Conservation (phyloP, 2,888 invertebrate species). For the Lordiphosa andalusiaca region DNA sequence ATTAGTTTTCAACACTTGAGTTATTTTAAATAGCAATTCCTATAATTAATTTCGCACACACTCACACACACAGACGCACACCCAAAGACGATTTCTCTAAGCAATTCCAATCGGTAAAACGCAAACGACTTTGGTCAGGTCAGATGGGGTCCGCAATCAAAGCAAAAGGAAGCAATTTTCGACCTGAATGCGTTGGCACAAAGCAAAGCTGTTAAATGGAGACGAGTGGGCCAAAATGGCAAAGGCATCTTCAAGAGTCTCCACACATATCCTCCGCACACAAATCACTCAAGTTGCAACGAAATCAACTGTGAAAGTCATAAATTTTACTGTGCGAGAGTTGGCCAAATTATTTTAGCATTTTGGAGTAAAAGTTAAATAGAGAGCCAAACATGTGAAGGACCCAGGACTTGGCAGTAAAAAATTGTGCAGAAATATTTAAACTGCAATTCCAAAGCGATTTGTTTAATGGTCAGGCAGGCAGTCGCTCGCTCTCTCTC, state of each 20-base stretch:
- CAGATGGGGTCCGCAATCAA: constrained; percentile 24
- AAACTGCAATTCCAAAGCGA: constrained; percentile 68
- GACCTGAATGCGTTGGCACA: constrained; percentile 52
- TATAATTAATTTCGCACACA: constrained; percentile 32
- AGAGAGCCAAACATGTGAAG: constrained; percentile 33
- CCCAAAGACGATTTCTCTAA: constrained; percentile 14
- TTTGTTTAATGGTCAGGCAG: constrained; percentile 57
- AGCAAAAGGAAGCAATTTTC: constrained; percentile 61
- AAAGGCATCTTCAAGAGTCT: constrained; percentile 9
- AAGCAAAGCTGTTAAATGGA: constrained; percentile 21
- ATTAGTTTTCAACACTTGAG: constrained; percentile 55
- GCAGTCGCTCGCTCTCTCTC: constrained; percentile 5
- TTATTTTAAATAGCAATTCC: constrained; percentile 41
- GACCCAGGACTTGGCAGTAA: constrained; percentile 13
- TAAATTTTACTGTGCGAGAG: constrained; percentile 32
- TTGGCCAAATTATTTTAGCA: constrained; percentile 43
- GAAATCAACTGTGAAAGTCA: constrained; percentile 52
- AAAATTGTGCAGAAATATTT: constrained; percentile 57
- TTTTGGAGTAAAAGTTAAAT: constrained; percentile 44
- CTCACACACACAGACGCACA: neutral
- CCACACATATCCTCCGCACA: neutral
- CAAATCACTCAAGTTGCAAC: constrained; percentile 31
- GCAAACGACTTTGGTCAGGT: constrained; percentile 22
- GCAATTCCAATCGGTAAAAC: constrained; percentile 26
- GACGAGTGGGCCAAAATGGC: constrained; percentile 2